Evolutionary conservation across 1,140 invertebrate species (phyloP), one percentile per base, ranked within the genome.

Genomic region (Stegodyphus dumicola): DNA sequence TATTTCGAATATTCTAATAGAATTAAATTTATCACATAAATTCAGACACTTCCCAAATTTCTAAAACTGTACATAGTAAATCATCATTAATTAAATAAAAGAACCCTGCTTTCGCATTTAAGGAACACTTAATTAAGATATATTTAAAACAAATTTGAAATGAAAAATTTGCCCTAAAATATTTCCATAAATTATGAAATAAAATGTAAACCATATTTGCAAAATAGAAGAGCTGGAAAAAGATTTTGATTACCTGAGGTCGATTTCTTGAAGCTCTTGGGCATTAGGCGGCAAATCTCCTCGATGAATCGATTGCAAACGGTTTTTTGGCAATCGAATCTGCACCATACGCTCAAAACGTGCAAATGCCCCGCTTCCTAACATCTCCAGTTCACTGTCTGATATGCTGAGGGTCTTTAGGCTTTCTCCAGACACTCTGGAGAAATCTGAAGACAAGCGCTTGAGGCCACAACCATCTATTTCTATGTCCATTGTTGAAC

Each of bases 281-380:
- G 70, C 49, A 6, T 74, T 17, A 5, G 15, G 56, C 15, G 79
- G 79, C 15, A 83, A 7, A 83, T 83, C 79, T 13, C 33, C 53
- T 49, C 79, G 74, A 18, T 53, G 74, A 17, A 83, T 65, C 5
- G 79, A 65, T 2, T 18, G 48, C 60, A 83, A 18, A 3, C 17
- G 49, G 18, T 83, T 83, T n/a, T 54, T 64, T 18, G 81, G 71
- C 65, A 85, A 65, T 18, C n/a, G 48, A 49, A 85, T 56, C n/a
- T 52, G 11, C 5, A 13, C 48, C 64, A 85, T 13, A 6, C 33
- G 13, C 48, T 77, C 53, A 49, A 77, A 77, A 15, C 7, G 17
- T 0, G 81, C 5, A 77, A 85, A 85, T 2, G 74, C 60, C 6
- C 65, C 81, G 52, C 74, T 71, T 6, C 65, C 81, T 17, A 85